Base-by-base conservation (phyloP, 1,140 invertebrate species). In the Lepeophtheirus salmonis region DNA sequence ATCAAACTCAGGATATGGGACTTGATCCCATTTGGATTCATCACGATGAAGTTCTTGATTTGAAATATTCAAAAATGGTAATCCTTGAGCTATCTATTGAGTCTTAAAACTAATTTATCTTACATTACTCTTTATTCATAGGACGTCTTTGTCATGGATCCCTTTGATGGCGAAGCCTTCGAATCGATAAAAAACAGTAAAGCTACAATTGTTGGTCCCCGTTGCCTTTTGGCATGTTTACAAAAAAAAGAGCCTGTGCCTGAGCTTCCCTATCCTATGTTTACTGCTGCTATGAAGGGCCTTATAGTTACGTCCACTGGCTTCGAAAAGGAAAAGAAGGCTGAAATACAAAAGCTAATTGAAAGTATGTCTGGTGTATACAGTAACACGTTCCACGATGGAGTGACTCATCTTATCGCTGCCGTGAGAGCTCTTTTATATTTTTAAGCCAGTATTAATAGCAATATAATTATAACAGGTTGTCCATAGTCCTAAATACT, bases 281-380 rank as follows among this genome's bases (percentile, higher is more conserved):
- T 79, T 66, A 85, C 82, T 21, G 77, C 84, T 30, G 81, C 84
- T 0, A 89, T 91, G 87, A 77, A 80, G 65, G 78, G 79, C 55
- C 67, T 88, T 2, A 73, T 82, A 4, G 71, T 89, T 23, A 82
- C 81, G 6, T 78, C 80, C 54, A 85, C 84, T 52, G 82, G 82
- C 50, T 73, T 89, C 23, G 70, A 67, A 30, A 74, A 74, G 65
- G 66, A 73, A 49, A 69, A 71, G 53, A 86, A 84, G 71, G 82
- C 81, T 70, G 70, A 78, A 24, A 71, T 90, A 2, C 77, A 80
- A 66, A 72, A 75, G 20, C 79, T 80, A 66, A 77, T 91, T 0
- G 74, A 82, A 65, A 80, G 80, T 68, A 92, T 92, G 88, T 84
- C 83, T 59, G 89, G 86, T 2, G 72, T 80, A 13, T 86, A 81